A percentile compares a stretch with the other conserved stretches of the same genome.
These are phyloP conservation scores for Paracentrotus lividus DNA, from an alignment of 53 echinoderm and acorn worm species.

Conservation along the genomic window DNA sequence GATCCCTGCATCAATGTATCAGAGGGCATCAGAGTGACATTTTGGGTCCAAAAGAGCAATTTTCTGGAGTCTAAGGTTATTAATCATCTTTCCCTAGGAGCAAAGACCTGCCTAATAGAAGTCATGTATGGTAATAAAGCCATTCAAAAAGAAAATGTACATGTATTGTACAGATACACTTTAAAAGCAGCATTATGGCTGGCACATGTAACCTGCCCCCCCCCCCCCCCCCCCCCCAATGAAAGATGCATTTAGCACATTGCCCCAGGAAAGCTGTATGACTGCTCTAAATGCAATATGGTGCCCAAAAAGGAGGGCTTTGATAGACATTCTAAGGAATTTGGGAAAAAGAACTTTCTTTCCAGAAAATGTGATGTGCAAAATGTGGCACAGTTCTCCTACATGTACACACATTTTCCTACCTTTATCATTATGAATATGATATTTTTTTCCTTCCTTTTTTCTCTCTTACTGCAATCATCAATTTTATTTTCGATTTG, in stretches of 20 bases:
- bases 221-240: neutral
- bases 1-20: neutral
- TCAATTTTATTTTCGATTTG: too few relatives aligned
- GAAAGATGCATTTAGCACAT: neutral
- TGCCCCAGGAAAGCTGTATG: neutral
- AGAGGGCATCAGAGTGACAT: neutral
- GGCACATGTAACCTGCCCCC: neutral
- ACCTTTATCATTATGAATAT: too few relatives aligned
- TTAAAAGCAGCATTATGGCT: neutral
- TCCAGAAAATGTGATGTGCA: too few relatives aligned
- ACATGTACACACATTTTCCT: neutral
- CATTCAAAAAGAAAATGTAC: neutral
- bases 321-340: neutral
- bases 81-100: neutral
- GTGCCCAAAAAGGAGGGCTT: neutral
- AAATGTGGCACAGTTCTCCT: too few relatives aligned
- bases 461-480: too few relatives aligned
- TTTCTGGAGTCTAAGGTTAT: slow-evolving; percentile 1
- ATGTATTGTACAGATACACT: neutral
- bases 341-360: too few relatives aligned
- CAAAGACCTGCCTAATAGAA: neutral
- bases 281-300: neutral
- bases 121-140: neutral
- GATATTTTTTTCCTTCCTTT: too few relatives aligned
- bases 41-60: neutral